Conservation (phyloP, 2,888 invertebrate genomes). For the Sminthurides aquaticus region DNA sequence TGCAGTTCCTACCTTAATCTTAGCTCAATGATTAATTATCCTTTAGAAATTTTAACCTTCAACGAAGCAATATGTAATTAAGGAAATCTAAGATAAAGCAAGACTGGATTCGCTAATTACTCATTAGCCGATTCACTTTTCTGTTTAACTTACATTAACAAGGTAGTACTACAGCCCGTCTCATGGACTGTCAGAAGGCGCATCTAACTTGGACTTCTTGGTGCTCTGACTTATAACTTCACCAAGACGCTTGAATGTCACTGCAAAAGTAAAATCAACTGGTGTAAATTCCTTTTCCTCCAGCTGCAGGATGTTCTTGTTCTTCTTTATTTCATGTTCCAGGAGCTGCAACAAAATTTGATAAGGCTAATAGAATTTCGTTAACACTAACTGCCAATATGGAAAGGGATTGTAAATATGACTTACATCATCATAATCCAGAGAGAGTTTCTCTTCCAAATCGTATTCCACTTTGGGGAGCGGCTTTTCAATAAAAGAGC, state of each 20-base stretch:
- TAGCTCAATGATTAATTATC: no score
- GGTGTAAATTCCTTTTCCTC: constrained; percentile 1
- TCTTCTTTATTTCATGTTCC: constrained; percentile 67
- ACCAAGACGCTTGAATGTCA: background rate
- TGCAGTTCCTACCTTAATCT: no score
- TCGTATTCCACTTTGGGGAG: constrained; percentile 63
- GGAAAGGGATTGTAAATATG: no score
- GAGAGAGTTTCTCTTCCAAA: constrained; percentile 59
- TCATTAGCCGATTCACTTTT: no score
- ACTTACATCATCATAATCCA: constrained; percentile 57
- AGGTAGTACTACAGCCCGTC: no score
- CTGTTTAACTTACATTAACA: no score
- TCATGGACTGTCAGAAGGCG: no score
- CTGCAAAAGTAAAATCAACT: background rate
- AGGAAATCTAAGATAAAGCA: no score
- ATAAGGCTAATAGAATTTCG: constrained; percentile 14
- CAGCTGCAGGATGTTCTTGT: constrained; percentile 52
- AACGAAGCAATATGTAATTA: no score
- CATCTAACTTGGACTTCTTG: background rate
- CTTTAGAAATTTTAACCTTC: background rate
- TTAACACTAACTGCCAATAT: background rate
- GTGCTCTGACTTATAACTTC: background rate
- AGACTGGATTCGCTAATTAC: no score
- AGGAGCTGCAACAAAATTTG: constrained; percentile 55
- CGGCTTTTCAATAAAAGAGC: constrained; percentile 61